phyloP scores from a whole-genome alignment of 2,797 vertebrate genomes.

The Pyrocephalus nanus region DNA sequence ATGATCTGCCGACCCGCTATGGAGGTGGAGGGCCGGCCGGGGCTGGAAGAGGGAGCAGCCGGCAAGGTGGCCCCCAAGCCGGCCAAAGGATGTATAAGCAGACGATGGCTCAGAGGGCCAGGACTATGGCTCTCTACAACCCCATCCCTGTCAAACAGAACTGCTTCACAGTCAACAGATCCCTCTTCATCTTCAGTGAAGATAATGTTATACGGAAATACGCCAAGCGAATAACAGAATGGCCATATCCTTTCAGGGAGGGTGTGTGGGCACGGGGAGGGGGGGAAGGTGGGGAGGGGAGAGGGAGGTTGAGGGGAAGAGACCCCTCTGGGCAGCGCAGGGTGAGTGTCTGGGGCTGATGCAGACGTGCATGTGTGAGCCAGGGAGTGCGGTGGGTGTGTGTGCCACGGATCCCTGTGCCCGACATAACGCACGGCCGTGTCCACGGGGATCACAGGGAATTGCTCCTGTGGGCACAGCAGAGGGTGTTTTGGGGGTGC shows the following conservation, averaged over 20 bases:
- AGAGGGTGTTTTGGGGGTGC: background rate
- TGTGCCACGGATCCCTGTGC: background rate
- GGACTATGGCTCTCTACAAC: conserved; percentile 98
- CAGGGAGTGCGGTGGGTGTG: background rate
- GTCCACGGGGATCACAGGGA: background rate
- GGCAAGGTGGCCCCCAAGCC: conserved; percentile 81
- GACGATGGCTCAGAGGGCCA: conserved; percentile 93
- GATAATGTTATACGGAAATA: conserved; percentile 98
- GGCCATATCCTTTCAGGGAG: conserved; percentile 93
- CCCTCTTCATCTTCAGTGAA: conserved; percentile 98
- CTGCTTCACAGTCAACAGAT: conserved; percentile 96
- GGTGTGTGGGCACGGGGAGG: background rate
- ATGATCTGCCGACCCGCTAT: conserved; percentile 89
- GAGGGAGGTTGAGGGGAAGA: background rate
- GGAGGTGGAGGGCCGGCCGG: conserved; percentile 83
- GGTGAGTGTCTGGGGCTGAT: background rate
- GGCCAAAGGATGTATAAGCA: conserved; percentile 91
- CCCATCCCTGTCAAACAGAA: conserved; percentile 96
- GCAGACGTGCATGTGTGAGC: background rate
- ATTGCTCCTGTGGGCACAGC: background rate
- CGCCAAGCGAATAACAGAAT: conserved; percentile 97
- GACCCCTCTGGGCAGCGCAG: background rate
- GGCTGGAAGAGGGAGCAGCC: conserved; percentile 80
- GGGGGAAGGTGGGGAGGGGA: background rate
- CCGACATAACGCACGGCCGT: background rate